Evolutionary conservation across 2,113 vertebrate genomes (phyloP).

Genomic region (Heptranchias perlo): DNA sequence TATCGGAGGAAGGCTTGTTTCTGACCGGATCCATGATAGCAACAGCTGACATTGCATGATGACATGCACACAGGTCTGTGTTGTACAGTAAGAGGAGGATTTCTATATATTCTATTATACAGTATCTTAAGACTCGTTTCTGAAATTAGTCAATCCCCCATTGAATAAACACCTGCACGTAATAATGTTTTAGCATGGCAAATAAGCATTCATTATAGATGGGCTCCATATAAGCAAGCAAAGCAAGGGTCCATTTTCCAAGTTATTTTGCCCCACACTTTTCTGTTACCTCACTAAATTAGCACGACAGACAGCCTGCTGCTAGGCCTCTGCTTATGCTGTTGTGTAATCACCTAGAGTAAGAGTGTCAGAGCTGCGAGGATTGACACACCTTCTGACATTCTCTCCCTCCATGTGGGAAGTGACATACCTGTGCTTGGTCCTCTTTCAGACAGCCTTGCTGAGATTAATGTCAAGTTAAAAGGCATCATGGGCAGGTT

Average conservation of each 20-base stretch:
- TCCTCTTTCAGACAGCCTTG: not conserved
- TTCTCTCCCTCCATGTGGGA: not conserved
- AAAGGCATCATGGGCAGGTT: not conserved
- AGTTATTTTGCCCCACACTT: not conserved
- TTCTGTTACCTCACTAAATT: not conserved
- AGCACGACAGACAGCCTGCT: not conserved
- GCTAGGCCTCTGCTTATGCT: not conserved
- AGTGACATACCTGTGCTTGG: not conserved
- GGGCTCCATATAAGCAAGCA: not conserved
- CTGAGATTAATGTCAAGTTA: not conserved
- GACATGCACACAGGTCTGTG: not conserved
- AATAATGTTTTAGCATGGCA: not conserved
- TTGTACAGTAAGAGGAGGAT: not conserved
- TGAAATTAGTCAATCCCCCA: not conserved
- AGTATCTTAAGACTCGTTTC: not conserved
- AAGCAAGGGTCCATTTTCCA: not conserved
- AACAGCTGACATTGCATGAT: not conserved
- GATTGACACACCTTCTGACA: not conserved
- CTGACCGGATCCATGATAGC: not conserved
- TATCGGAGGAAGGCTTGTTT: not conserved
- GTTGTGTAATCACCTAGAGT: not conserved
- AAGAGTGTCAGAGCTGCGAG: not conserved
- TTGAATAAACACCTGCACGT: not conserved
- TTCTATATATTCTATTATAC: not conserved
- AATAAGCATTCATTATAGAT: conserved; percentile 9